Conservation (phyloP, 2,888 invertebrate species). For the Hedya salicella region DNA sequence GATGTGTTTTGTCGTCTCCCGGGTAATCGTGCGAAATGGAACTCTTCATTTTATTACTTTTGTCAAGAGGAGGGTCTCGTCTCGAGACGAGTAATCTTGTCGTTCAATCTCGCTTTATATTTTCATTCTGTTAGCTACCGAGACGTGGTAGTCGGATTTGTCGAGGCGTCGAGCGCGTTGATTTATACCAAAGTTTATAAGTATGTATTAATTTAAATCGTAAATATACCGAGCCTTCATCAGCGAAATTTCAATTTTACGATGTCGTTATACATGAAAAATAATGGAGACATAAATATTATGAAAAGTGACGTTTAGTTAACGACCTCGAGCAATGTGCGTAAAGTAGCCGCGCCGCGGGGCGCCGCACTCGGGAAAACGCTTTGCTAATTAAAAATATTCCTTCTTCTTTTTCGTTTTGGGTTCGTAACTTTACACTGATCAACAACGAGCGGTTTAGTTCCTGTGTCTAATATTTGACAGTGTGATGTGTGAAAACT, state of each 20-base stretch:
- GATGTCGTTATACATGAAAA: slow-evolving; percentile 75
- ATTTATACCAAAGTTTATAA: slow-evolving; percentile 35
- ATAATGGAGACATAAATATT: slow-evolving; percentile 82
- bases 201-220: slow-evolving; percentile 41
- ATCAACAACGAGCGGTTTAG: not conserved
- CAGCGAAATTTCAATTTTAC: slow-evolving; percentile 67
- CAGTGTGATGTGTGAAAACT: not conserved
- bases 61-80: slow-evolving; percentile 55
- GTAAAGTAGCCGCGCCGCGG: slow-evolving; percentile 77
- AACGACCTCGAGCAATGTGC: slow-evolving; percentile 75
- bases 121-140: slow-evolving; percentile 50
- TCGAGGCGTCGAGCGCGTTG: slow-evolving; percentile 36
- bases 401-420: slow-evolving; percentile 69
- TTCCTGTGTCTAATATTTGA: not conserved
- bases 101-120: slow-evolving; percentile 51
- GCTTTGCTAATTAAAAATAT: slow-evolving; percentile 78
- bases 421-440: slow-evolving; percentile 27
- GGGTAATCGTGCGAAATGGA: slow-evolving; percentile 77
- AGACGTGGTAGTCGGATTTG: slow-evolving; percentile 30
- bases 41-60: slow-evolving; percentile 70
- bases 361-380: slow-evolving; percentile 67
- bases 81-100: slow-evolving; percentile 52
- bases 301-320: slow-evolving; percentile 81
- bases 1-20: slow-evolving; percentile 81
- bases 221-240: slow-evolving; percentile 51